These are phyloP conservation scores for Sorex fumeus DNA, from an alignment of 2,113 vertebrate genomes.

Conservation along the genomic window DNA sequence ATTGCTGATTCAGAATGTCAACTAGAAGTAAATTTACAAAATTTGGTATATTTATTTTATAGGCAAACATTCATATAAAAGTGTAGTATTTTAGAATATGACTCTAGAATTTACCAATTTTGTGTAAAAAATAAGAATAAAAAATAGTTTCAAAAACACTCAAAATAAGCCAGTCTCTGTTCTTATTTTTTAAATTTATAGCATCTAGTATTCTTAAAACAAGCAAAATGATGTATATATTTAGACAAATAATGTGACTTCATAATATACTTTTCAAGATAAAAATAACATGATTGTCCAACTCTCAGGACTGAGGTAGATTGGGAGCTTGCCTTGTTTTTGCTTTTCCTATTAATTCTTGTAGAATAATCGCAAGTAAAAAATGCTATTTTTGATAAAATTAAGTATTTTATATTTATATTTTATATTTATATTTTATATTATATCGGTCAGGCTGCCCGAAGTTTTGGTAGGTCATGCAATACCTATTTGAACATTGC, in stretches of 20 bases:
- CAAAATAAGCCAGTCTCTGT: slow-evolving; percentile 17
- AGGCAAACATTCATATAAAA: background rate
- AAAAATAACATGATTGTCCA: too few relatives aligned
- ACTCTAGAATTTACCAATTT: slow-evolving; percentile 6
- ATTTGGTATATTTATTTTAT: slow-evolving; percentile 34
- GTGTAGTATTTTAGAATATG: background rate
- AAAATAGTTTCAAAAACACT: slow-evolving; percentile 27
- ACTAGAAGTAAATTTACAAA: background rate
- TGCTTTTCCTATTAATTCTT: too few relatives aligned
- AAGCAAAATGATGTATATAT: slow-evolving; percentile 24
- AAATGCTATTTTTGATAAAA: too few relatives aligned
- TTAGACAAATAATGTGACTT: slow-evolving; percentile 42
- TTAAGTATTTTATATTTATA: too few relatives aligned
- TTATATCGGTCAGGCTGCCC: too few relatives aligned
- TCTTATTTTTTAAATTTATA: background rate
- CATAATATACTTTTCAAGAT: background rate
- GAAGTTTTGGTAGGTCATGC: too few relatives aligned
- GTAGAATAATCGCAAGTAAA: too few relatives aligned
- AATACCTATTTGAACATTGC: too few relatives aligned
- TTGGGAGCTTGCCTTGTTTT: too few relatives aligned
- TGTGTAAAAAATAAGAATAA: background rate
- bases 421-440: too few relatives aligned
- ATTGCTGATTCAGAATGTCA: slow-evolving; percentile 22
- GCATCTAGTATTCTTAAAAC: background rate
- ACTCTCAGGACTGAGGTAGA: too few relatives aligned